Base-by-base conservation (phyloP, 2,888 invertebrate genomes). In the Apotomis capreana region DNA sequence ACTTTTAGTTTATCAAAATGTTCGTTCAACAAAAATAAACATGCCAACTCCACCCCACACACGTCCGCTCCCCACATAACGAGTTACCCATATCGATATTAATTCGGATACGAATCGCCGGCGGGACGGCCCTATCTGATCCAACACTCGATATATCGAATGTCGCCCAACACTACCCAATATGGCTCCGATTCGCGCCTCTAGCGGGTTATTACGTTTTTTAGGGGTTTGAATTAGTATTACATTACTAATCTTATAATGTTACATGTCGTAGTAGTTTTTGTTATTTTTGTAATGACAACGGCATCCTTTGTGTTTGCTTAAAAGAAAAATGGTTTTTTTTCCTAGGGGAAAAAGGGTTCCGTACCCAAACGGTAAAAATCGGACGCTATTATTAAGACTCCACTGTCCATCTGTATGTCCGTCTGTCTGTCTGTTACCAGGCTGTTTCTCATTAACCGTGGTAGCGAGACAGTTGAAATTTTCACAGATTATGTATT, bases 21-120 rank as follows among this genome's bases (percentile, higher is more conserved):
- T 46, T 46, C 46, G 8, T 46, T 46, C 10, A 0, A 64, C 37
- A 51, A 51, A 5, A 8, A 37, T 61, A 36, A 36, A 44, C 1
- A 52, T n/a, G 36, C 4, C 67, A 9, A 61, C 67, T 67, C 71
- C 49, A 71, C 13, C 0, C 13, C 51, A n/a, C 57, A 57, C 51
- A 8, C 26, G 13, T 61, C 67, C 61, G 55, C 77, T 77, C 80
- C 83, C 86, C 82, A 88, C 86, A 84, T 90, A 90, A 89, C 89
- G 85, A 87, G 82, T 83, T 82, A 67, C 83, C 83, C 84, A 83
- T 81, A 86, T 84, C 87, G 82, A 89, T 90, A 90, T 88, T 92
- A 90, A 89, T 90, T 90, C 89, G 91, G 92, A 92, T 92, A 90
- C 86, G 87, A 85, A 89, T 86, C 85, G 87, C 87, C 89, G 84